phyloP scores from a whole-genome alignment of 1,140 invertebrate genomes.

The Choristoneura fumiferana region DNA sequence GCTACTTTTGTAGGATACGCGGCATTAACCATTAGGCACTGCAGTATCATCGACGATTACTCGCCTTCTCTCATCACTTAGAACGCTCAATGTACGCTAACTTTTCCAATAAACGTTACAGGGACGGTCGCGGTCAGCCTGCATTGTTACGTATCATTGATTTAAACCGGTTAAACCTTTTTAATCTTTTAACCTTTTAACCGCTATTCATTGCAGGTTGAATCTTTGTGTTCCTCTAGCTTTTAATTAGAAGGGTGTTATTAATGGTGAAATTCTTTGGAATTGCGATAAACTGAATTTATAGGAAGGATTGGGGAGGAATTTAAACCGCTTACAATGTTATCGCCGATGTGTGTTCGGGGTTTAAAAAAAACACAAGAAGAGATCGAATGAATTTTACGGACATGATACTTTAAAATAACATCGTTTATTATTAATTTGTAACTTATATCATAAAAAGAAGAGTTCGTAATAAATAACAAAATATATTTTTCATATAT shows the following conservation, averaged over 20 bases:
- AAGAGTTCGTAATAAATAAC: no score
- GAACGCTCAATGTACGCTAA: slow-evolving; percentile 39
- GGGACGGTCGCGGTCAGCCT: slow-evolving; percentile 48
- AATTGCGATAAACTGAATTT: not conserved
- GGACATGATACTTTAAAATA: no score
- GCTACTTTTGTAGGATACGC: no score
- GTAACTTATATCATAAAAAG: no score
- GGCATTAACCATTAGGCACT: no score
- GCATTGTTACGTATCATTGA: slow-evolving; percentile 56
- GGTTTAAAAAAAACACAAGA: no score
- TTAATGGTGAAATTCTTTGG: slow-evolving; percentile 6
- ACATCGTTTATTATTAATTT: no score
- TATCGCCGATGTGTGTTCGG: no score
- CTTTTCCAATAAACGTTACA: slow-evolving; percentile 72
- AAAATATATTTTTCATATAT: no score
- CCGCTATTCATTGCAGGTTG: not conserved
- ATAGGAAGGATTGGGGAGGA: not conserved
- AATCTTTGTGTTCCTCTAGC: slow-evolving; percentile 2
- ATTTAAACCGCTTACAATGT: not conserved
- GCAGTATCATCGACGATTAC: no score
- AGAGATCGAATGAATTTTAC: no score
- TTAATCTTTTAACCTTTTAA: slow-evolving; percentile 49
- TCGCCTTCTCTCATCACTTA: slow-evolving; percentile 8
- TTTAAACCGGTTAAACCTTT: slow-evolving; percentile 46
- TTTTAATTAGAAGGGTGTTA: slow-evolving; percentile 1